Evolutionary conservation across 2,888 invertebrate genomes (phyloP).

Genomic region (Acanthopleura granulata): DNA sequence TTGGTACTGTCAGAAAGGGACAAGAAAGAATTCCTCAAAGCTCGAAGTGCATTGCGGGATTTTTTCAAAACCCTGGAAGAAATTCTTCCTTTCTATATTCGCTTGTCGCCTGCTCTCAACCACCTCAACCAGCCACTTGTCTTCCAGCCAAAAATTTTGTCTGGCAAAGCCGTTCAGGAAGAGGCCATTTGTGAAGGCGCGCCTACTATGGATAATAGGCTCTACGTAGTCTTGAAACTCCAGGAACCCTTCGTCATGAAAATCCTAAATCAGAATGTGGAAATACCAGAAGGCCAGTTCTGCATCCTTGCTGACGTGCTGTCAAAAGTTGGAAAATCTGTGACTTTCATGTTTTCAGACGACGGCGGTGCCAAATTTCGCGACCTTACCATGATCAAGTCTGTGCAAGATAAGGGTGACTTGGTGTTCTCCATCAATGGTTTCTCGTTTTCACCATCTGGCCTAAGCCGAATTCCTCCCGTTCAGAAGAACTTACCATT

Average conservation of each 20-base stretch:
- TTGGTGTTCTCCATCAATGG: neutral
- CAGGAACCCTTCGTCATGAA: neutral
- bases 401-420: neutral
- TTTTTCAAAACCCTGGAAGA: neutral
- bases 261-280: neutral
- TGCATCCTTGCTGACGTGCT: slow-evolving; percentile 2
- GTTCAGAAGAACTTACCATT: neutral
- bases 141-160: neutral
- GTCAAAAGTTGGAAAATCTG: neutral
- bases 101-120: neutral
- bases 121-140: neutral
- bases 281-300: neutral
- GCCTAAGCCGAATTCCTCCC: neutral
- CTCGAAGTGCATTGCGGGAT: neutral
- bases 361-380: neutral
- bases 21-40: neutral
- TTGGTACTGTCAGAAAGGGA: neutral
- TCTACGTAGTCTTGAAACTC: neutral
- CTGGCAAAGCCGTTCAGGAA: neutral
- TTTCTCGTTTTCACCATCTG: neutral
- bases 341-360: neutral
- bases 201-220: neutral
- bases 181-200: neutral
- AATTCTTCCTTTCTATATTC: neutral
- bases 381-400: neutral